Percentiles rank a stretch among this genome's conserved stretches.
Evolutionary conservation across 2,797 vertebrate genomes (phyloP).

Genomic region (Gallirallus australis): DNA sequence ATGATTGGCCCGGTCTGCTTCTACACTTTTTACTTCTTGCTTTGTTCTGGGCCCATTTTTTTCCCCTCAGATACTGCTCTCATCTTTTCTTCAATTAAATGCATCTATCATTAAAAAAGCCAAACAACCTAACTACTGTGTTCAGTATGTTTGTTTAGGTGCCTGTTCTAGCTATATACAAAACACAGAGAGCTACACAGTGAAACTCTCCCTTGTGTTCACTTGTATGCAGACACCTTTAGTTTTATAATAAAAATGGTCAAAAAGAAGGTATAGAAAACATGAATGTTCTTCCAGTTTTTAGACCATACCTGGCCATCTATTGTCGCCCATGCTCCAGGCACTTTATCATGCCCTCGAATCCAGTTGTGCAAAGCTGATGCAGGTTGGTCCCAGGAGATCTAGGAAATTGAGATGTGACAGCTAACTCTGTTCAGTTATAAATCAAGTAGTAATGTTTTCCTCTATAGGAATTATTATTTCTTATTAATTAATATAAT

Average conservation of each 20-base stretch:
- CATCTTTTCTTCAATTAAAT: neutral
- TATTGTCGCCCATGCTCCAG: constrained; percentile 91
- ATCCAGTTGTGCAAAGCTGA: constrained; percentile 94
- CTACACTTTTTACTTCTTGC: neutral
- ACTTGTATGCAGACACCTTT: neutral
- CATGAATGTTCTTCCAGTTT: neutral
- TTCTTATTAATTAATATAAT: too few species aligned
- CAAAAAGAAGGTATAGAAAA: neutral
- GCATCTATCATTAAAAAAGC: neutral
- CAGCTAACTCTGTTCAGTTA: neutral
- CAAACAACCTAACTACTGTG: neutral
- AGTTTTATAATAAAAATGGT: neutral
- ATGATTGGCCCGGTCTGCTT: neutral
- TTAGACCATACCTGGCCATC: constrained; percentile 84
- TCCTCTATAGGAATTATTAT: neutral
- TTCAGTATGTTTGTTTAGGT: neutral
- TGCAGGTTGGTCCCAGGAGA: constrained; percentile 88
- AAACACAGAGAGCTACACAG: neutral
- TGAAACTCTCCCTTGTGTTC: neutral
- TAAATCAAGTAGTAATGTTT: neutral
- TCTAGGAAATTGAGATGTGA: constrained; percentile 75
- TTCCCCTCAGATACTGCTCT: neutral
- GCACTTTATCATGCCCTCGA: constrained; percentile 96
- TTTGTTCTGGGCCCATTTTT: neutral
- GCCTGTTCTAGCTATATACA: neutral